Evolutionary conservation across 2,888 invertebrate species (phyloP).

Genomic region (Acronicta psi): DNA sequence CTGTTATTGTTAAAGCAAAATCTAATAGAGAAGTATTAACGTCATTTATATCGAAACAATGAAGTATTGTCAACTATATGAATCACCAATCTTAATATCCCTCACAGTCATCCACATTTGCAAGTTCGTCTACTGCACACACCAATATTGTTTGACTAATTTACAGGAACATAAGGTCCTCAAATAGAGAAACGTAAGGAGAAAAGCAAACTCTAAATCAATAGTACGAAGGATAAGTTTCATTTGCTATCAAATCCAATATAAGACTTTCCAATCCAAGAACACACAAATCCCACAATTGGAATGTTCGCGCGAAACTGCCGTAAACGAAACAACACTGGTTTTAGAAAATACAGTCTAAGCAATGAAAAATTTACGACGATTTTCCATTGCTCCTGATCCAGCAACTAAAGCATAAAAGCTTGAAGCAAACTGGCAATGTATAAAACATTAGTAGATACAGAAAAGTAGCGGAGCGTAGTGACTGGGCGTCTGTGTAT

Average conservation of each 20-base stretch:
- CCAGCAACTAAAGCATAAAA: conserved; percentile 60
- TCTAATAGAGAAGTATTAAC: conserved; percentile 42
- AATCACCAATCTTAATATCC: conserved; percentile 76
- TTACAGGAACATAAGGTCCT: conserved; percentile 39
- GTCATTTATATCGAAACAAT: conserved; percentile 68
- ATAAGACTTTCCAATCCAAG: conserved; percentile 51
- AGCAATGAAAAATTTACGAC: conserved; percentile 68
- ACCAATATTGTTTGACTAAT: conserved; percentile 63
- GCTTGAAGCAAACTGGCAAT: conserved; percentile 70
- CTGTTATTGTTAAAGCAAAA: background rate
- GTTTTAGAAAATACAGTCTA: conserved; percentile 74
- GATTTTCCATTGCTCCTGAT: conserved; percentile 70
- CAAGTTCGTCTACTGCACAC: conserved; percentile 75
- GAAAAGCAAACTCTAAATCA: conserved; percentile 43
- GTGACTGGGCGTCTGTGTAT: conserved; percentile 65
- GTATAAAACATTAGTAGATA: conserved; percentile 87
- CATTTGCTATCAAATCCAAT: conserved; percentile 18
- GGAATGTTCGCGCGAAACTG: conserved; percentile 70
- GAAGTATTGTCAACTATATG: conserved; percentile 72
- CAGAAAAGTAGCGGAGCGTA: conserved; percentile 80
- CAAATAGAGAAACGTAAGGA: background rate
- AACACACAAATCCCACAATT: conserved; percentile 67
- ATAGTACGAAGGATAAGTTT: conserved; percentile 38
- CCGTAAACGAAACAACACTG: conserved; percentile 72
- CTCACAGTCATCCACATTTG: conserved; percentile 76